Evolutionary conservation across 2,888 invertebrate genomes (phyloP), one percentile per base, ranked within the genome.

Genomic region (Rotaria socialis): DNA sequence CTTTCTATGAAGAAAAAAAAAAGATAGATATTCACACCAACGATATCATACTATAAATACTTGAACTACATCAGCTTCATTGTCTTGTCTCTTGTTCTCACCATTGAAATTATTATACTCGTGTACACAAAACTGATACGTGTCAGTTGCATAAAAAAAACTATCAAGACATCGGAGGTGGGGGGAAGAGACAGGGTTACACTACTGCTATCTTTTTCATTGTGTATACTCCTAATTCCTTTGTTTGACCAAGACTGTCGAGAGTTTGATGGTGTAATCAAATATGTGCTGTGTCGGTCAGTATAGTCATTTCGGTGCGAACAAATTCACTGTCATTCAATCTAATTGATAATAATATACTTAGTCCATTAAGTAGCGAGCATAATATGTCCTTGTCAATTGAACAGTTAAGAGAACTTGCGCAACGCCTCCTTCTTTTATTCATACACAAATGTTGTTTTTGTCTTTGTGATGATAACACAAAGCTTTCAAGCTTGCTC

Each of bases 261-360:
- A n/a, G 14, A 60, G 27, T 60, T 60, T 60, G 27, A 27, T 60
- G 58, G n/a, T 60, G 58, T 60, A 60, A 60, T 60, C 58, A 60
- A 27, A 27, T 60, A 11, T 60, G 11, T 60, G n/a, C 27, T 60
- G 19, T n/a, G 1, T 60, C 19, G 24, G n/a, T 60, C 14, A 60
- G 14, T 27, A 8, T 60, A 10, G 2, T 60, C 11, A 60, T n/a
- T 27, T 60, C 27, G n/a, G 2, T 8, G 8, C 27, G n/a, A 60
- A 60, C 58, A 60, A 60, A 60, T 60, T 60, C n/a, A 24, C 58
- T 60, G 58, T 60, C 58, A 60, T 60, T 60, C 58, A 60, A 60
- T 60, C n/a, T 60, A 60, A 60, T 60, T 60, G 58, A 60, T 60
- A 60, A 60, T 60, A 24, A 60, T 27, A 60, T 27, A 60, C 58